phyloP scores from a whole-genome alignment of 2,888 invertebrate species.

The Mesodorylaimus sp. region DNA sequence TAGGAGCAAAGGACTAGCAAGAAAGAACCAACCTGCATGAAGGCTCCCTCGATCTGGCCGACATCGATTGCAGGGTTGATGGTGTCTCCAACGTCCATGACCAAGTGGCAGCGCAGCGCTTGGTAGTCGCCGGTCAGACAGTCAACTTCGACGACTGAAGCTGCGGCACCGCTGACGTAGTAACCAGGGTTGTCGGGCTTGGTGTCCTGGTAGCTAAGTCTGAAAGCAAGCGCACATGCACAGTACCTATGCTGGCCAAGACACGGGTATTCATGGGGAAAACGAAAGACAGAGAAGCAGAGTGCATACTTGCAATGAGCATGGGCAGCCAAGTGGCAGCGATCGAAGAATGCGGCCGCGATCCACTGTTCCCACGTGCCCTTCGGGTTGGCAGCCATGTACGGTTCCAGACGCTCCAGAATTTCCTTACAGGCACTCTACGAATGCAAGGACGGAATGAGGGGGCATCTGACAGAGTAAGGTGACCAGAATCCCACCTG shows the following conservation, averaged over 20 bases:
- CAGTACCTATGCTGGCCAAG: too few relatives aligned
- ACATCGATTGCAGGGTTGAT: slow-evolving; percentile 88
- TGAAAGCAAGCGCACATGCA: too few relatives aligned
- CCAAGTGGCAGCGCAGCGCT: slow-evolving; percentile 52
- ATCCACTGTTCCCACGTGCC: slow-evolving; percentile 52
- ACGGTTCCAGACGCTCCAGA: slow-evolving; percentile 50
- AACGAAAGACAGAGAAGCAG: too few relatives aligned
- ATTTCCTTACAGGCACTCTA: slow-evolving; percentile 55
- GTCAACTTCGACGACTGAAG: slow-evolving; percentile 73
- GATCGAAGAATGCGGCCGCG: slow-evolving; percentile 49
- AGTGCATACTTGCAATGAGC: slow-evolving; percentile 48
- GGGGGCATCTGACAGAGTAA: too few relatives aligned
- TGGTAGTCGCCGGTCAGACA: slow-evolving; percentile 79
- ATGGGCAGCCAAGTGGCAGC: slow-evolving; percentile 56
- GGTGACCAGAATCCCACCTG: slow-evolving; percentile 13
- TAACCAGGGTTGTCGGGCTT: slow-evolving; percentile 40
- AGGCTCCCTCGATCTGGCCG: slow-evolving; percentile 85
- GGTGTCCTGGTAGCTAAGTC: too few relatives aligned
- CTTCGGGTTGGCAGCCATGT: slow-evolving; percentile 51
- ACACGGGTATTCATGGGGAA: too few relatives aligned
- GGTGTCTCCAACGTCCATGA: slow-evolving; percentile 87
- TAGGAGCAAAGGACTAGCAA: not conserved
- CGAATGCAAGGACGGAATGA: too few relatives aligned
- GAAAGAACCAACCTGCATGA: slow-evolving; percentile 44
- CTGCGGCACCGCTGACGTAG: slow-evolving; percentile 63